Base-by-base conservation (phyloP, 2,113 vertebrate genomes). In the Himantopus leucocephalus region DNA sequence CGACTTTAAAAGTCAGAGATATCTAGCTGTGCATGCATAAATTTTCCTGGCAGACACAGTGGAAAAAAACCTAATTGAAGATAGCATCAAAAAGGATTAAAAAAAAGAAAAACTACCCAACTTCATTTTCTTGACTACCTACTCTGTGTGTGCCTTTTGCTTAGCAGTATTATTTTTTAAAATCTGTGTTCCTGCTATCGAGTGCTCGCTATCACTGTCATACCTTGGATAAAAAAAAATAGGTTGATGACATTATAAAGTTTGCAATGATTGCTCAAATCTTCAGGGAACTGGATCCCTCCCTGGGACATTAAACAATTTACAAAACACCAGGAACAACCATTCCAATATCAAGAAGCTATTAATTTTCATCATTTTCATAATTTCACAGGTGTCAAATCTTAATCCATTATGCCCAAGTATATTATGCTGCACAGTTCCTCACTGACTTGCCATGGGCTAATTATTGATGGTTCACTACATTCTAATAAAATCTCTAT, bases 41-140 rank as follows among this genome's bases (percentile, higher is more conserved):
- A 88, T 90, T 95, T 97, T 96, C 95, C 92, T 94, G 91, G 91
- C 94, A 97, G 66, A 81, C 45, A 74, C 26, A 66, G 55, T 85
- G 63, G 66, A 93, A 95, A 96, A 89, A 71, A 64, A 6, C 0
- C 24, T 84, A 88, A 96, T 19, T 89, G 89, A 93, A 93, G 93
- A 93, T 66, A 87, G 39, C 43, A 96, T 72, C 62, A 94, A 92
- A 82, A 96, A 85, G 17, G 60, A 72, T 48, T 14, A 0, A 6
- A 39, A 67, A 19, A 23, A 47, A 64, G n/a, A 56, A 81, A 88
- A 84, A 85, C 84, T 6, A 60, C 10, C 6, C 15, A 77, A 24
- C 43, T 91, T 97, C 2, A 1, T 92, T 96, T 90, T 84, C 77
- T 62, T 87, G 35, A 52, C 60, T 94, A 80, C 8, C 78, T 89